phyloP scores from a whole-genome alignment of 2,888 invertebrate species.

The Anthophora plumipes region DNA sequence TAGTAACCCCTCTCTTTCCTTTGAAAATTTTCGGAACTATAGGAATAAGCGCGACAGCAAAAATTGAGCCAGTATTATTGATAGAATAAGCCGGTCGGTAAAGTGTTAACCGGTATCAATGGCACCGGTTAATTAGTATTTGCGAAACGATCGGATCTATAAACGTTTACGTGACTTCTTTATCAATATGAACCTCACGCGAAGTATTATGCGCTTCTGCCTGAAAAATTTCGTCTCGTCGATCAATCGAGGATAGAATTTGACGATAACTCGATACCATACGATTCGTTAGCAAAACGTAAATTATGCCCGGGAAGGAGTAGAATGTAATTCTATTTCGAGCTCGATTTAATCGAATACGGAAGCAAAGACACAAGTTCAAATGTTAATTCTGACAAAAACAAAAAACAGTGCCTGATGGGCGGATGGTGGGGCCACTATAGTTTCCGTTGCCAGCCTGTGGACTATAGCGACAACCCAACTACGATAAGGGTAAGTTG shows the following conservation, averaged over 20 bases:
- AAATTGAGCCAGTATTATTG: too few species aligned
- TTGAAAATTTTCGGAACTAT: too few species aligned
- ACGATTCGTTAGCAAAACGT: not conserved
- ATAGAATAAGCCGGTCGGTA: too few species aligned
- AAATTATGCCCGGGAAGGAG: too few species aligned
- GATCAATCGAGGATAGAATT: not conserved
- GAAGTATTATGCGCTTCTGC: not conserved
- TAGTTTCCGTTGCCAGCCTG: constrained; percentile 95
- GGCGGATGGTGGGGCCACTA: constrained; percentile 96
- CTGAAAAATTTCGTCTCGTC: not conserved
- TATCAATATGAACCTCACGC: not conserved
- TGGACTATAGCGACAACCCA: constrained; percentile 93
- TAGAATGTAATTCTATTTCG: too few species aligned
- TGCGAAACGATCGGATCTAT: not conserved
- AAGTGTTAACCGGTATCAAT: not conserved
- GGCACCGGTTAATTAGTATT: constrained; percentile 19
- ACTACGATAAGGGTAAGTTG: constrained; percentile 93
- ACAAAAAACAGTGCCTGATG: constrained; percentile 90
- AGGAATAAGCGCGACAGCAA: too few species aligned
- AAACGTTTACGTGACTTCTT: constrained; percentile 15
- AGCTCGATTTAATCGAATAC: constrained; percentile 20
- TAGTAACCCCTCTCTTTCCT: too few species aligned
- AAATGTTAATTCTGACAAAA: constrained; percentile 76
- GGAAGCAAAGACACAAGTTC: constrained; percentile 29
- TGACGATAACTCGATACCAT: not conserved